phyloP scores from a whole-genome alignment of 2,113 vertebrate species.

The Zapornia atra region DNA sequence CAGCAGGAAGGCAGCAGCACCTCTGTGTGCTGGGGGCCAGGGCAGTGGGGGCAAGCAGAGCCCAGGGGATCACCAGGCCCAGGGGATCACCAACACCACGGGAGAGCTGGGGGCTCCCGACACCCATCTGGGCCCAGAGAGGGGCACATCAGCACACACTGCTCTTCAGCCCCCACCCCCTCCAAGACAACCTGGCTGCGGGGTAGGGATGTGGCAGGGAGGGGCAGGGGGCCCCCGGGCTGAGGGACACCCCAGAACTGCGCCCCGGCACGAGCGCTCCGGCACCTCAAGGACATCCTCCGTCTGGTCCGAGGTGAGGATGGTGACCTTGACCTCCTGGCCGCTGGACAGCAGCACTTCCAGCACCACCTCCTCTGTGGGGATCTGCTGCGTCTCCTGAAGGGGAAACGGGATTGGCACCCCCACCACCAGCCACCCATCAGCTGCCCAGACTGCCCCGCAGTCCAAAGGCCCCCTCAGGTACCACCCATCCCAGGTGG shows the following conservation, averaged over 20 bases:
- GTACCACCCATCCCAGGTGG: fast-evolving
- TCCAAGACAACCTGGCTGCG: background rate
- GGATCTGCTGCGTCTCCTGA: constrained; percentile 97
- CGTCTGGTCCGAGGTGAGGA: constrained; percentile 94
- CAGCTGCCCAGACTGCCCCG: background rate
- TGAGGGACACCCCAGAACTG: background rate
- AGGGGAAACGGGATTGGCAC: background rate
- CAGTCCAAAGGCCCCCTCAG: fast-evolving
- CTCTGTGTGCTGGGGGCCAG: background rate
- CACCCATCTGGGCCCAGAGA: background rate
- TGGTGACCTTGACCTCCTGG: constrained; percentile 90
- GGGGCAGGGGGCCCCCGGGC: background rate
- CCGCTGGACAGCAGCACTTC: constrained; percentile 93
- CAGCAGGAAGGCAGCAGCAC: background rate
- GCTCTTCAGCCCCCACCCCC: background rate
- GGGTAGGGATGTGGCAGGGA: background rate
- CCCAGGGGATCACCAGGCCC: background rate
- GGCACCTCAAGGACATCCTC: constrained; percentile 95
- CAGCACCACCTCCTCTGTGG: constrained; percentile 92
- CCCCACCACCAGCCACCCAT: fast-evolving
- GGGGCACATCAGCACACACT: background rate
- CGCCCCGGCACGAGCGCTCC: background rate
- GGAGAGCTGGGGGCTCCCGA: background rate
- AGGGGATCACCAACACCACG: background rate
- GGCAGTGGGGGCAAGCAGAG: background rate